Conservation (phyloP, 2,888 invertebrate genomes). For the Napeogenes sylphis region DNA sequence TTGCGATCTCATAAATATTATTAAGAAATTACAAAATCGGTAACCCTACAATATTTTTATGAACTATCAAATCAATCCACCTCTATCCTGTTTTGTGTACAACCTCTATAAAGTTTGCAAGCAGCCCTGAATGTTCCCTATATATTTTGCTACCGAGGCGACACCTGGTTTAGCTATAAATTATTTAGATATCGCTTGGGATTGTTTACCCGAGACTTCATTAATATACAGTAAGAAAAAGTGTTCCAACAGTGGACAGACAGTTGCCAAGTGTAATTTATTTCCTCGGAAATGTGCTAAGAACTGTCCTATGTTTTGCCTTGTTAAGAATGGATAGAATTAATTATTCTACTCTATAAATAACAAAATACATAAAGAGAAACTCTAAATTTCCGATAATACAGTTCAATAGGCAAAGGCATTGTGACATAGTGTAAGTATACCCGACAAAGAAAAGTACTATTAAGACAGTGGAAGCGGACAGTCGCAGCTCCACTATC, state of each 20-base stretch:
- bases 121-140: constrained; percentile 39
- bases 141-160: constrained; percentile 60
- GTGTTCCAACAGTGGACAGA: constrained; percentile 41
- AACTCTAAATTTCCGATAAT: constrained; percentile 46
- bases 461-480: constrained; percentile 54
- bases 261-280: constrained; percentile 44
- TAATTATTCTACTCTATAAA: background rate
- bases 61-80: background rate
- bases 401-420: constrained; percentile 48
- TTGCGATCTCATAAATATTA: too few species aligned
- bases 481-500: background rate
- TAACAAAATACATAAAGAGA: constrained; percentile 17
- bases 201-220: constrained; percentile 57
- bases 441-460: constrained; percentile 57
- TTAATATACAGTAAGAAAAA: constrained; percentile 68
- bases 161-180: constrained; percentile 65
- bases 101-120: constrained; percentile 30
- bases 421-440: constrained; percentile 63
- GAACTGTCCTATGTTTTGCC: constrained; percentile 33
- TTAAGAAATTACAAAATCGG: too few species aligned
- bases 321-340: constrained; percentile 3
- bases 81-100: constrained; percentile 46
- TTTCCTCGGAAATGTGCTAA: constrained; percentile 36
- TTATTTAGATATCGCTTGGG: constrained; percentile 68
- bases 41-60: background rate